phyloP scores from a whole-genome alignment of 2,113 vertebrate species.

The Numenius arquata region DNA sequence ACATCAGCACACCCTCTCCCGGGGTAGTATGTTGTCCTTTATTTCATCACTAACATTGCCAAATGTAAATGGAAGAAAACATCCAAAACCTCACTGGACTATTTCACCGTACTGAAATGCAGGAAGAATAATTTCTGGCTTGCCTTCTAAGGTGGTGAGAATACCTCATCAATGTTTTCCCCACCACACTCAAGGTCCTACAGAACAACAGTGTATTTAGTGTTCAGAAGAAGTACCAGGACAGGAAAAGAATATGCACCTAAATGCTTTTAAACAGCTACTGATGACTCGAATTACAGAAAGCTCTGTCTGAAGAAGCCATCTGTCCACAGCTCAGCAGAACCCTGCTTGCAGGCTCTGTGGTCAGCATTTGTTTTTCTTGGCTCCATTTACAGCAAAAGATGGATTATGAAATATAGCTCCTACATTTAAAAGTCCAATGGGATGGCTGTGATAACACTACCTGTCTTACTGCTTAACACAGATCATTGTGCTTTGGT shows the following conservation, averaged over 20 bases:
- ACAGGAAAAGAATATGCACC: background rate
- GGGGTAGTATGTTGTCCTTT: background rate
- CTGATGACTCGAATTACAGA: background rate
- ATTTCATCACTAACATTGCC: background rate
- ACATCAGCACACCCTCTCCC: background rate
- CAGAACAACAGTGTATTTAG: background rate
- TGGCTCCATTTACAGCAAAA: background rate
- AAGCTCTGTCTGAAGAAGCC: background rate
- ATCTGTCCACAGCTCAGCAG: background rate
- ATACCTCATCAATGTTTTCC: background rate
- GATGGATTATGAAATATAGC: background rate
- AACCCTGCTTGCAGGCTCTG: background rate
- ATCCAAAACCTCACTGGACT: background rate
- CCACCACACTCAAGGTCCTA: background rate
- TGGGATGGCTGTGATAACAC: background rate
- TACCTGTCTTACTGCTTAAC: background rate
- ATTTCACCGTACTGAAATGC: background rate
- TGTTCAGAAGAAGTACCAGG: background rate
- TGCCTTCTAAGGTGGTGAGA: background rate
- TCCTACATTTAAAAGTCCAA: background rate
- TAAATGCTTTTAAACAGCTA: background rate
- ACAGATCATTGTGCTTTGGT: background rate
- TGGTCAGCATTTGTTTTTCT: background rate
- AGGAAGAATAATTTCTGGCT: background rate
- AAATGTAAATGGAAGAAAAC: background rate